These are phyloP conservation scores for Melipona quadrifasciata DNA, from an alignment of 1,140 invertebrate genomes.

Conservation along the genomic window DNA sequence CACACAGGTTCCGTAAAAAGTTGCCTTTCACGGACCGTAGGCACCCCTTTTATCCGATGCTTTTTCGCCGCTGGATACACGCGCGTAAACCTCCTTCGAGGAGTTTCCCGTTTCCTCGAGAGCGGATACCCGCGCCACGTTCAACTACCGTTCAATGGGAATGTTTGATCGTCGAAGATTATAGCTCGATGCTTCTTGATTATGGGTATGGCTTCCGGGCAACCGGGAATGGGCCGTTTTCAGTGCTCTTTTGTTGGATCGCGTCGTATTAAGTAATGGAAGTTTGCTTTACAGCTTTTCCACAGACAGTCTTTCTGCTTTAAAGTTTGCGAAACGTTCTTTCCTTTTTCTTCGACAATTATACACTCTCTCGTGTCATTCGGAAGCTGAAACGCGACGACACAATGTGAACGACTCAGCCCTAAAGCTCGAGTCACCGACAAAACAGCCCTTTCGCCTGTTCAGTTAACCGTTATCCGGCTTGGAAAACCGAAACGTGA, in stretches of 20 bases:
- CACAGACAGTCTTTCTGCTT: no score
- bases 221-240: not conserved
- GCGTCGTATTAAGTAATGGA: not conserved
- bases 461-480: not conserved
- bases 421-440: not conserved
- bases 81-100: constrained; percentile 45
- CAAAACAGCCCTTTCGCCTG: not conserved
- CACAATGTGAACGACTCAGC: not conserved
- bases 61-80: constrained; percentile 42
- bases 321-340: no score
- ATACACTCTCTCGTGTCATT: no score
- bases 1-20: constrained; percentile 23
- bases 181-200: not conserved
- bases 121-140: not conserved
- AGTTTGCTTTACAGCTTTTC: not conserved
- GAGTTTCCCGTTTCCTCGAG: not conserved
- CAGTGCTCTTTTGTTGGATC: not conserved
- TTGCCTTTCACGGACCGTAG: constrained; percentile 52
- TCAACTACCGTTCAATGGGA: not conserved
- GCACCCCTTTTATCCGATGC: constrained; percentile 49
- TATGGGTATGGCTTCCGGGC: not conserved
- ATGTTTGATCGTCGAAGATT: constrained; percentile 4
- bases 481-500: not conserved
- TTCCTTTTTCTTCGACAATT: no score
- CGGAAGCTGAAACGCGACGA: not conserved